These are phyloP conservation scores for Pachycephus smyrnensis DNA, from an alignment of 2,888 invertebrate genomes.

Conservation along the genomic window DNA sequence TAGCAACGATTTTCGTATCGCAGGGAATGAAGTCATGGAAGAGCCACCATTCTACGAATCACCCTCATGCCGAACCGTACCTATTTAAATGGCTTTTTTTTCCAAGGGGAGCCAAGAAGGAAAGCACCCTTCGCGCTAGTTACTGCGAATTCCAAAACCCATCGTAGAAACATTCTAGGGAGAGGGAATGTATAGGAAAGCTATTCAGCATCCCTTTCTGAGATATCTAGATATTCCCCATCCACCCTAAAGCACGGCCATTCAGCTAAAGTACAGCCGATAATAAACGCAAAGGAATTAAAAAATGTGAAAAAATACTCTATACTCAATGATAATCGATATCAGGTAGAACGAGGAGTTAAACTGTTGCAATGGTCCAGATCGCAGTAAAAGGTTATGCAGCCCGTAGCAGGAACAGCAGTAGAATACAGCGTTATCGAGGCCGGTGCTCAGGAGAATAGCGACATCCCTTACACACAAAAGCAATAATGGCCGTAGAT, in stretches of 20 bases:
- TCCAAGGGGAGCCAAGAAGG: conserved; percentile 55
- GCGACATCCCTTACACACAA: conserved; percentile 37
- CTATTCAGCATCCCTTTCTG: too few species aligned
- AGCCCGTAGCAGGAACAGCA: too few species aligned
- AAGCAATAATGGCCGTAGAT: conserved; percentile 40
- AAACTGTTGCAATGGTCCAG: too few species aligned
- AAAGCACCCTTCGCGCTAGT: conserved; percentile 39
- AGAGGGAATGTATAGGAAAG: conserved; percentile 26
- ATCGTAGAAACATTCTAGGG: conserved; percentile 45
- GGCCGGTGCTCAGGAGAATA: conserved; percentile 11
- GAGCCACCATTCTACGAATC: conserved; percentile 48
- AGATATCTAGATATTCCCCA: too few species aligned
- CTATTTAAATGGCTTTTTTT: conserved; percentile 65
- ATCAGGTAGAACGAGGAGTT: too few species aligned
- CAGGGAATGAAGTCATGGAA: conserved; percentile 57
- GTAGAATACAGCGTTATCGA: not conserved
- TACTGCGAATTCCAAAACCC: conserved; percentile 57
- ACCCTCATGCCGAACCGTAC: conserved; percentile 52
- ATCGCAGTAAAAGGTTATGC: too few species aligned
- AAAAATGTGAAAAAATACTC: too few species aligned
- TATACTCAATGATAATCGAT: too few species aligned
- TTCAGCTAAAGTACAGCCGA: too few species aligned
- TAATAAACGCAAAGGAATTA: too few species aligned
- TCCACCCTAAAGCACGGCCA: too few species aligned
- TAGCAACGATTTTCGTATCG: conserved; percentile 17